Base-by-base conservation (phyloP, 2,888 invertebrate genomes). In the Allophyes oxyacanthae region DNA sequence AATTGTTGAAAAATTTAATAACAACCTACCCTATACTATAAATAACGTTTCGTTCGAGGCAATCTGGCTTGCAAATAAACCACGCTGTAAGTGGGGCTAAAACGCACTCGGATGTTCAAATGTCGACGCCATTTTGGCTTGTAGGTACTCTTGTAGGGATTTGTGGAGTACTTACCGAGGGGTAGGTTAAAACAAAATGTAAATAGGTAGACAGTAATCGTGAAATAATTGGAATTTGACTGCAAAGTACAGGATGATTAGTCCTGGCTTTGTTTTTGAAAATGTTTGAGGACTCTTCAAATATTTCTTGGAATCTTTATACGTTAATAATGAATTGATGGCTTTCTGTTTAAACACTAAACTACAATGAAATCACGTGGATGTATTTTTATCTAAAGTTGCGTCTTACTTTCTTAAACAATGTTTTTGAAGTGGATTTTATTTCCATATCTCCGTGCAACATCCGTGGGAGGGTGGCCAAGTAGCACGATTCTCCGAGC, bases 1-100 rank as follows among this genome's bases (percentile, higher is more conserved):
- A 72, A 59, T 71, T 58, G 53, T 55, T 50, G 38, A 72, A 78
- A 77, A 79, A 79, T 75, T 77, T 83, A 84, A 85, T 83, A 83
- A 77, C 67, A 67, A 57, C 57, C 58, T 67, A 70, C 74, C 83
- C 83, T 75, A 64, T 74, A 83, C 85, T 81, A 86, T 86, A 85
- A 87, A 86, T 88, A 84, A 85, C 77, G 78, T 74, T 78, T 59
- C 64, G 58, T 71, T 59, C 72, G 50, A 64, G 64, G 82, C 82
- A 83, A 84, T 85, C 81, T 84, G 83, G 79, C 78, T 85, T 82
- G 85, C 85, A 86, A 86, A 87, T 85, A 88, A 83, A 84, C 84
- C 82, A 67, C 81, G 63, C 64, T 81, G 67, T 86, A 87, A 87
- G 83, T 84, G 84, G 84, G 85, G 82, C 78, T 83, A 82, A 85